Evolutionary conservation across 2,888 invertebrate species (phyloP), one percentile per base, ranked within the genome.

Genomic region (Neoaliturus tenellus): DNA sequence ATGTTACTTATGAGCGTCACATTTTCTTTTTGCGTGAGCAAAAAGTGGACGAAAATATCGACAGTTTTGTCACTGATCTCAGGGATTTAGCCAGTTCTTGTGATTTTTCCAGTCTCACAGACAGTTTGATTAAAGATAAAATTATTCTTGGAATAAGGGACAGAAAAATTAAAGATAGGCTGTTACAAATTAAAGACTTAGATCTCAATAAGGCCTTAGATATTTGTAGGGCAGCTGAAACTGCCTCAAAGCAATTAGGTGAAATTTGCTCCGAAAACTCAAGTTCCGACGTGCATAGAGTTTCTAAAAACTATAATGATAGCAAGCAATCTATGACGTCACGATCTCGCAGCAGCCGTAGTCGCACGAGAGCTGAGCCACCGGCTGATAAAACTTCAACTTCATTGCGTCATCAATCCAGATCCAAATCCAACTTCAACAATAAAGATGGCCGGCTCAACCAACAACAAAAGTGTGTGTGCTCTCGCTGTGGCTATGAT

Each of bases 401-500:
- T 51, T 4, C 2, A 23, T 3, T 51, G 4, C 51, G 51, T 20
- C 51, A 51, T 3, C n/a, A n/a, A 0, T 67, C 31, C 31, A 67
- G 17, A 28, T 67, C n/a, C n/a, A 67, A 31, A 8, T n/a, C n/a
- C n/a, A n/a, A n/a, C n/a, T n/a, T n/a, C n/a, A n/a, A n/a, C n/a
- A 33, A 67, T 3, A 14, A 67, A 12, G 31, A 31, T 33, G 33
- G 28, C 31, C 28, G 67, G 31, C 5, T 20, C 71, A 71, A 39
- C 23, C 1, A 1, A 2, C 51, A 51, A 51, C 51, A 71, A 71
- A 81, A n/a, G n/a, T n/a, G n/a, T n/a, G n/a, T n/a, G 35, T 86
- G 86, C 69, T 69, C 17, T 31, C 80, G 82, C 58, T 86, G 86
- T 85, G 85, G 86, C 12, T 75, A 35, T 20, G 20, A 3, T 6